Evolutionary conservation across 2,113 vertebrate species (phyloP), one percentile per base, ranked within the genome.

Genomic region (Ranitomeya imitator): DNA sequence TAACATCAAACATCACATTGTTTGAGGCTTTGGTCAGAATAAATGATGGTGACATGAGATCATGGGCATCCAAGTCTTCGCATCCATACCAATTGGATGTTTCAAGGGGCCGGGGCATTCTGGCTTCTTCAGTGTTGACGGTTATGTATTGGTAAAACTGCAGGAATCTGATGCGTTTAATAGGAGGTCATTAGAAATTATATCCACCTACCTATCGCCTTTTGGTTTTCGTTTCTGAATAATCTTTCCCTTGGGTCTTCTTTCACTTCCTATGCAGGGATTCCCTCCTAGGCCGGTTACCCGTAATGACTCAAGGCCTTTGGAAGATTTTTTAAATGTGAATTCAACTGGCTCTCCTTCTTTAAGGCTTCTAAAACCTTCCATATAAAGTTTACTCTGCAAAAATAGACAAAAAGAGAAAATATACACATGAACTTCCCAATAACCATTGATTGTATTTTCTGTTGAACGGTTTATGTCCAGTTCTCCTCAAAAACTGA

Each of bases 301-400:
- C 96, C 97, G 95, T 95, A 99, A 96, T 90, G 98, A 98, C 96
- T 99, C 98, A 95, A 99, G 96, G 94, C 98, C 98, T 96, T 99
- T 99, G 90, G 96, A 98, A 94, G 98, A 99, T 95, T 98, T 99
- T 94, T 99, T 99, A 93, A 97, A 99, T 92, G 97, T 98, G 95
- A 99, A 99, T 95, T 99, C 98, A 94, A 99, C 97, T 94, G 96
- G 96, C 96, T 99, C 98, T 91, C 98, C 97, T 96, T 99, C 98
- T 95, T 99, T 99, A 93, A 99, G 95, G 94, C 98, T 99, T 96
- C 98, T 97, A 96, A 99, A 99, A 94, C 98, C 98, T 95, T 99
- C 98, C 98, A 99, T 99, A 95, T 97, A 97, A 93, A 99, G 96
- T 95, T 99, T 99, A 94, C 98, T 99, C 98, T 99, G 94, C 91